A percentile compares a stretch with the other conserved stretches of the same genome.
Evolutionary conservation across 2,113 vertebrate genomes (phyloP).

Genomic region (Leuciscus idus): DNA sequence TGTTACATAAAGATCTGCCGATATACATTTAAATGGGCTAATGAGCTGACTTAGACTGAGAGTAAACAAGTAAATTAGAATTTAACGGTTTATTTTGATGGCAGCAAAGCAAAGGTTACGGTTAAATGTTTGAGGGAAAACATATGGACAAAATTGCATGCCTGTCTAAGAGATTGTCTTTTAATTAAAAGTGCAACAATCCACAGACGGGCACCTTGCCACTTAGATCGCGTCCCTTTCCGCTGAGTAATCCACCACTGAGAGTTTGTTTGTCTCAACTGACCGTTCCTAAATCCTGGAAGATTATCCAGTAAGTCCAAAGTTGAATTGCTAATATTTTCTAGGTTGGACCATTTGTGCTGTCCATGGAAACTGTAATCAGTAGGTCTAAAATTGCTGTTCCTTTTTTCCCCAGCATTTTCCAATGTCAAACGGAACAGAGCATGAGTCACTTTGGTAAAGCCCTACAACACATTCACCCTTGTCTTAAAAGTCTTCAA

Average conservation of each 20-base stretch:
- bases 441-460: conserved; percentile 43
- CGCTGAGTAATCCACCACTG: conserved; percentile 47
- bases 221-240: conserved; percentile 27
- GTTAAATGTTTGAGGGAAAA: neutral
- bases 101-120: neutral
- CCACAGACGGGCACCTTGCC: conserved; percentile 27
- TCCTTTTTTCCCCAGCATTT: conserved; percentile 38
- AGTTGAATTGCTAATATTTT: conserved; percentile 45
- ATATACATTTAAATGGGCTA: neutral
- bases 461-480: neutral
- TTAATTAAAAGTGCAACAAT: neutral
- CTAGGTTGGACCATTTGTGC: conserved; percentile 21
- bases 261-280: conserved; percentile 44
- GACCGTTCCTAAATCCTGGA: conserved; percentile 37
- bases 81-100: neutral
- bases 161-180: neutral
- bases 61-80: neutral
- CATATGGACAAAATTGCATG: neutral
- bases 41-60: neutral
- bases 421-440: conserved; percentile 30
- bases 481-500: conserved; percentile 42
- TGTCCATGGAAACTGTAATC: conserved; percentile 3
- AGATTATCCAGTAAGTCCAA: conserved; percentile 50
- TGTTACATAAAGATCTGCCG: neutral
- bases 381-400: neutral